Conservation (phyloP, 2,113 vertebrate species). For the Crotalus horridus region DNA sequence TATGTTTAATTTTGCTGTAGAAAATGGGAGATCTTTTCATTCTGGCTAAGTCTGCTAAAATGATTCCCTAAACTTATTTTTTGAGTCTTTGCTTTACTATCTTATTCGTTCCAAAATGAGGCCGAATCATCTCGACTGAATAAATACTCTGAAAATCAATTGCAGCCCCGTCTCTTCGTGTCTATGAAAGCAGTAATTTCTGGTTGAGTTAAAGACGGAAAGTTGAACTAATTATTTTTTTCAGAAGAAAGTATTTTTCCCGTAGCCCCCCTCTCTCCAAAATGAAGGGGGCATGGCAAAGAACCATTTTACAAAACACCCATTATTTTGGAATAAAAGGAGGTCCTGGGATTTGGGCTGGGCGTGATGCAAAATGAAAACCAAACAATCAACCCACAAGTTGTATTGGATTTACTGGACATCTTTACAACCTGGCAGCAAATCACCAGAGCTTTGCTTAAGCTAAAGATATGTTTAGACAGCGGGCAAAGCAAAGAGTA, state of each 20-base stretch:
- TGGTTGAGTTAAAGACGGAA: not conserved
- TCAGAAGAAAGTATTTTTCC: not conserved
- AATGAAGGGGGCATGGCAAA: not conserved
- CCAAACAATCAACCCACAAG: not conserved
- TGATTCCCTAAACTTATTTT: not conserved
- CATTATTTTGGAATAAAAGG: not conserved
- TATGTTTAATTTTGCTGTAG: not conserved
- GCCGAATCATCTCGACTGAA: not conserved
- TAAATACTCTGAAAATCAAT: not conserved
- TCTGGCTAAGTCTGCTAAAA: conserved; percentile 43
- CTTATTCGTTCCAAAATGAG: not conserved
- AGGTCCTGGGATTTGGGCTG: not conserved
- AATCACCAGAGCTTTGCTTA: not conserved
- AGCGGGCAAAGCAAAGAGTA: not conserved
- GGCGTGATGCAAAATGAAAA: not conserved
- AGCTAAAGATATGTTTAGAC: not conserved
- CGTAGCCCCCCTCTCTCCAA: not conserved
- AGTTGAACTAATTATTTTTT: not conserved
- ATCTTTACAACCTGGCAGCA: not conserved
- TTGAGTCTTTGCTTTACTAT: not conserved
- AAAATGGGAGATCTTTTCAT: conserved; percentile 28
- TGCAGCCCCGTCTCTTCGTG: not conserved
- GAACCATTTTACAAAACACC: not conserved
- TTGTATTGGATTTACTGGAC: not conserved
- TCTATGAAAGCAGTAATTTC: not conserved